Evolutionary conservation across 2,888 invertebrate species (phyloP).

Genomic region (Theristus sp.): DNA sequence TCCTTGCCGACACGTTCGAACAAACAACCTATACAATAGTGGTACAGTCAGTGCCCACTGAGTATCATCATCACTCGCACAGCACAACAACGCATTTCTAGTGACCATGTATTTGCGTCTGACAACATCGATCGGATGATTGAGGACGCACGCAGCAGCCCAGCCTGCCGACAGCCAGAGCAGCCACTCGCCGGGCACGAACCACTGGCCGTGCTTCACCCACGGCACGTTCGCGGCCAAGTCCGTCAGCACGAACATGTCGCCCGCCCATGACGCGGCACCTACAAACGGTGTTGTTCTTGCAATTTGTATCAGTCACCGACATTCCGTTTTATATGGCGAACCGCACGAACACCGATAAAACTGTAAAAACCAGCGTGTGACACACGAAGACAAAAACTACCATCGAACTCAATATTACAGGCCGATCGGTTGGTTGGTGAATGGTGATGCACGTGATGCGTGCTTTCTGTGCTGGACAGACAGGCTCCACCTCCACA

Average conservation of each 20-base stretch:
- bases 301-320: no score
- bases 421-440: no score
- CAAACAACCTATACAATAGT: no score
- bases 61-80: no score
- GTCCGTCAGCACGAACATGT: neutral
- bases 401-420: neutral
- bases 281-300: no score
- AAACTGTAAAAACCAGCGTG: neutral
- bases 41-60: no score
- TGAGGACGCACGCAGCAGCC: neutral
- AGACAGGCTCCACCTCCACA: no score
- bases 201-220: neutral
- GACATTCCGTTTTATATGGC: no score
- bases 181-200: conserved; percentile 1
- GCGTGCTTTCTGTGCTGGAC: no score
- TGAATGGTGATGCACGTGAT: no score
- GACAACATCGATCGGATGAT: conserved; percentile 4
- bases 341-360: neutral
- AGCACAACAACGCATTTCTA: no score
- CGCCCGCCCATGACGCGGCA: neutral
- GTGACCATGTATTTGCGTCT: conserved; percentile 5
- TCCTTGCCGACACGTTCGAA: no score
- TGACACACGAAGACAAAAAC: neutral
- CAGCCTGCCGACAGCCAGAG: neutral
- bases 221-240: neutral